Percentiles rank a stretch among this genome's conserved stretches.
These are phyloP conservation scores for Tipula helvola DNA, from an alignment of 2,888 invertebrate species.

Conservation along the genomic window DNA sequence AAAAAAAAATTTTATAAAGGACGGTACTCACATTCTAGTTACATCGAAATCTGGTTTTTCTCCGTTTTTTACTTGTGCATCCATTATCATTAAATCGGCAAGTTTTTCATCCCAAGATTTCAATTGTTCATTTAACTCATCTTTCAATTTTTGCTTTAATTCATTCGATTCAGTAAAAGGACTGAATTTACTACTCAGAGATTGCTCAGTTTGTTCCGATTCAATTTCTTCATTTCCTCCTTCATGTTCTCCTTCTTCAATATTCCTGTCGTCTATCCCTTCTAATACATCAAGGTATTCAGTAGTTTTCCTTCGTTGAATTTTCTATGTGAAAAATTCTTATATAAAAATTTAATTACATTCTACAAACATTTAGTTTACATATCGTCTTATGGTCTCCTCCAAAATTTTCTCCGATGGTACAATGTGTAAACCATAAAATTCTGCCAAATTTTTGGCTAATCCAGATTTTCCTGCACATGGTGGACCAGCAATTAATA, in stretches of 20 bases:
- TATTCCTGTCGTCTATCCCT: not conserved
- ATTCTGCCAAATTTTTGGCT: conserved; percentile 41
- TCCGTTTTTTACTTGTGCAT: not conserved
- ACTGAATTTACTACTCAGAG: not conserved
- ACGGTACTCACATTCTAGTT: not conserved
- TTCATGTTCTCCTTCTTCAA: not conserved
- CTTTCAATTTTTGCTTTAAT: not conserved
- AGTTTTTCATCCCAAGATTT: not conserved
- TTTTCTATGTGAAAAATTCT: not conserved
- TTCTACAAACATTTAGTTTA: not conserved
- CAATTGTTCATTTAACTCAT: not conserved
- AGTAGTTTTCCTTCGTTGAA: not conserved
- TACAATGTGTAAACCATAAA: conserved; percentile 37
- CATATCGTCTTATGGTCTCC: conserved; percentile 12
- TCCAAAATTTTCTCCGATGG: conserved; percentile 10
- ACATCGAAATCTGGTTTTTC: not conserved
- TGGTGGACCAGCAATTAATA: conserved; percentile 52
- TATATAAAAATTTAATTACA: not conserved
- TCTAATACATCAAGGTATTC: not conserved
- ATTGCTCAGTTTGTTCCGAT: not conserved
- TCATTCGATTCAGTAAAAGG: not conserved
- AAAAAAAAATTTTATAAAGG: not conserved
- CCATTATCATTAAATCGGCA: not conserved
- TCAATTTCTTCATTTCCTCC: not conserved
- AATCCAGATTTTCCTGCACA: conserved; percentile 50